These are phyloP conservation scores for Bimastos eiseni DNA, from an alignment of 2,888 invertebrate species.

Conservation along the genomic window DNA sequence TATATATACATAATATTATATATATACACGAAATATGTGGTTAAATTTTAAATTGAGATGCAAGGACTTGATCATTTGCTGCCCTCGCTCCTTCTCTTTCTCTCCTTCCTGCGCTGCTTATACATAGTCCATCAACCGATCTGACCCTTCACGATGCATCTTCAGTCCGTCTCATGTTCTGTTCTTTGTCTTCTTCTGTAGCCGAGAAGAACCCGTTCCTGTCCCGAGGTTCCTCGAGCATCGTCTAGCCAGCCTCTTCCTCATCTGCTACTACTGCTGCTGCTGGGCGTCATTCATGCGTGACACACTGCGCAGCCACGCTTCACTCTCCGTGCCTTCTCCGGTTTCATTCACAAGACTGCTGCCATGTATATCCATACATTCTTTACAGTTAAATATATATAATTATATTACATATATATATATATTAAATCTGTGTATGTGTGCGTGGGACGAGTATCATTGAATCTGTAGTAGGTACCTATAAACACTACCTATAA, in stretches of 20 bases:
- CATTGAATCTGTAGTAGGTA: neutral
- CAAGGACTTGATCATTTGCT: neutral
- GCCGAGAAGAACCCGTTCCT: conserved; percentile 3
- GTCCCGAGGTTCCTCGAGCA: neutral
- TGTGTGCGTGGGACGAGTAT: neutral
- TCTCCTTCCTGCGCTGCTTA: neutral
- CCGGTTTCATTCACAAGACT: neutral
- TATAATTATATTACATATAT: neutral
- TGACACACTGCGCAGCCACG: neutral
- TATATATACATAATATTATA: too few relatives aligned
- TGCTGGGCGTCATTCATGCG: neutral
- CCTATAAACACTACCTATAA: neutral
- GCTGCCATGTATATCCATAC: neutral
- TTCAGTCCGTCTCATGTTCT: neutral
- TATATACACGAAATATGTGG: too few relatives aligned
- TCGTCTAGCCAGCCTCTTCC: neutral
- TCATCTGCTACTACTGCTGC: neutral
- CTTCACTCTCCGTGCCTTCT: neutral
- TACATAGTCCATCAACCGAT: neutral
- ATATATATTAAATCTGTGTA: neutral
- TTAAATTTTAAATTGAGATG: neutral
- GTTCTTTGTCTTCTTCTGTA: conserved; percentile 7
- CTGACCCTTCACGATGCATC: neutral
- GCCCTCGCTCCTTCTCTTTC: neutral
- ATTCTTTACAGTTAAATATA: neutral